Percentiles rank a stretch among this genome's conserved stretches.
Evolutionary conservation across 1,140 invertebrate species (phyloP).

Genomic region (Calephelis nemesis): DNA sequence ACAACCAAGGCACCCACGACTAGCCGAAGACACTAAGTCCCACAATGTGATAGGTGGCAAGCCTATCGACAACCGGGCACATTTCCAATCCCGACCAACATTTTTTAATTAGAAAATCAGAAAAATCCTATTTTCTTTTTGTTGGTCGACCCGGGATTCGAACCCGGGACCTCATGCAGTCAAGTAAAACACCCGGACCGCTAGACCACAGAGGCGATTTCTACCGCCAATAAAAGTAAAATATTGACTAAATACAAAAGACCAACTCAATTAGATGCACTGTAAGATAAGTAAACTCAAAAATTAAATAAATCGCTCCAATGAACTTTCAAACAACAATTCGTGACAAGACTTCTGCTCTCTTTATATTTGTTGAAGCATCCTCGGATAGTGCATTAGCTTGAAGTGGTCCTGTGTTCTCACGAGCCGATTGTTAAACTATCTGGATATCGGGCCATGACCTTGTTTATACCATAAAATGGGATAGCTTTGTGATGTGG

Average conservation of each 20-base stretch:
- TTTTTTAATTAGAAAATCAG: no score
- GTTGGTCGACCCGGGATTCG: no score
- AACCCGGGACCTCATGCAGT: no score
- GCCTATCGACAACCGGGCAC: no score
- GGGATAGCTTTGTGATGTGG: constrained; percentile 31
- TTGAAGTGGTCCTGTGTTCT: constrained; percentile 68
- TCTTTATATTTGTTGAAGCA: constrained; percentile 51
- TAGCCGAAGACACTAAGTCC: no score
- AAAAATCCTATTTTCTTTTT: no score
- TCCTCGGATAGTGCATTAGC: constrained; percentile 54
- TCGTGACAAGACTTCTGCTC: constrained; percentile 51
- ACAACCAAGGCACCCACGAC: no score
- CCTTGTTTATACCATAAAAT: constrained; percentile 58
- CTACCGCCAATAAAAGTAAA: no score
- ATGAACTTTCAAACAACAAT: constrained; percentile 39
- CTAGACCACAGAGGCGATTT: no score
- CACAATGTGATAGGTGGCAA: no score
- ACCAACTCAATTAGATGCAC: constrained; percentile 5
- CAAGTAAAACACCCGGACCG: no score
- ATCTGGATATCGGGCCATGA: constrained; percentile 62
- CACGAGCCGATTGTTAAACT: constrained; percentile 68
- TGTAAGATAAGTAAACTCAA: constrained; percentile 7
- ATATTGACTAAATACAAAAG: not conserved
- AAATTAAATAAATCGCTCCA: constrained; percentile 41
- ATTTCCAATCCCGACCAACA: no score